These are phyloP conservation scores for Hippopotamus amphibius DNA, from an alignment of 2,113 vertebrate genomes.

Conservation along the genomic window DNA sequence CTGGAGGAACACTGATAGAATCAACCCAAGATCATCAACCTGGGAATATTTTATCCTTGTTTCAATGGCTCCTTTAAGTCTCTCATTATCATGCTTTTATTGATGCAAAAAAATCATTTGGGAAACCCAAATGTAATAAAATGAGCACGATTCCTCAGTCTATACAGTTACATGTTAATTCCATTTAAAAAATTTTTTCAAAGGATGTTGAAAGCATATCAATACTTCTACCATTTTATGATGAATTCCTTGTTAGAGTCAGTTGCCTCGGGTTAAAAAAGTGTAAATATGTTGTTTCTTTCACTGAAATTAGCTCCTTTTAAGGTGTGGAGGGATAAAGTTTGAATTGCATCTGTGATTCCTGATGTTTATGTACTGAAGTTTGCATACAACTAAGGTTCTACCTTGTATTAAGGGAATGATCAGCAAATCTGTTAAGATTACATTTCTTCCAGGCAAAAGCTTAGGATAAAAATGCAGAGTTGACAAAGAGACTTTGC, in stretches of 20 bases:
- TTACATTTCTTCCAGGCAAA: conserved; percentile 49
- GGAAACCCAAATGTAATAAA: neutral
- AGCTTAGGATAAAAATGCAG: conserved; percentile 21
- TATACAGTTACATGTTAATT: neutral
- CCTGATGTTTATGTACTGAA: conserved; percentile 46
- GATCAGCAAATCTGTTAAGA: conserved; percentile 49
- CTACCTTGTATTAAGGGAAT: conserved; percentile 41
- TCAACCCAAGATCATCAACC: neutral
- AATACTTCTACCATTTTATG: neutral
- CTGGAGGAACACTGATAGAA: neutral
- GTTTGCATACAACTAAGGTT: conserved; percentile 28
- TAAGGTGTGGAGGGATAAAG: neutral
- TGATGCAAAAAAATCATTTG: conserved; percentile 16
- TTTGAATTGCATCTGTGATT: conserved; percentile 43
- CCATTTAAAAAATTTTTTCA: neutral
- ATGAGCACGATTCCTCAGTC: neutral
- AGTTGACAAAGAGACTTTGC: conserved; percentile 25
- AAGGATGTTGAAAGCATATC: neutral
- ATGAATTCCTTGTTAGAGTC: conserved; percentile 16
- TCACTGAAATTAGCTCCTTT: conserved; percentile 41
- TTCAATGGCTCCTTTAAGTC: neutral
- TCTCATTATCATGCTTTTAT: neutral
- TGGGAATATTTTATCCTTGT: neutral
- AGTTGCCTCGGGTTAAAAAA: neutral
- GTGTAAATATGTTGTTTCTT: neutral